phyloP scores from a whole-genome alignment of 2,888 invertebrate genomes.

The Invenusta paracnida region DNA sequence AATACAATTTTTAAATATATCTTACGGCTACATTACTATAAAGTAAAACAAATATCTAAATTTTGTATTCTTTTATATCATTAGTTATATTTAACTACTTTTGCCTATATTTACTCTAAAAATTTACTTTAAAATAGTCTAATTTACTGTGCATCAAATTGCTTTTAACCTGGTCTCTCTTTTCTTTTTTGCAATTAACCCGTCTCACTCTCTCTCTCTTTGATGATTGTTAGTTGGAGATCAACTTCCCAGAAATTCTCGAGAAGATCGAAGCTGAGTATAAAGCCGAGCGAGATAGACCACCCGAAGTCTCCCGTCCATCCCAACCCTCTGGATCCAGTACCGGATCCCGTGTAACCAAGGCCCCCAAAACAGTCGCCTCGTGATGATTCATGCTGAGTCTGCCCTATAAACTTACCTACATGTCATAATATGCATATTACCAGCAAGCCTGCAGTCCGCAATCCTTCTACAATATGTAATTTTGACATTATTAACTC shows the following conservation, averaged over 20 bases:
- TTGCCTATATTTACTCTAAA: too few species aligned
- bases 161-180: neutral
- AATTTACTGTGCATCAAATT: too few species aligned
- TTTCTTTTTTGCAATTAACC: neutral
- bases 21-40: too few species aligned
- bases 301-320: constrained; percentile 38
- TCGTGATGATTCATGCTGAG: neutral
- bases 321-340: neutral
- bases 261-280: constrained; percentile 59
- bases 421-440: too few species aligned
- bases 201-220: neutral
- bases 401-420: neutral
- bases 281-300: constrained; percentile 56
- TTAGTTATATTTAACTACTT: too few species aligned
- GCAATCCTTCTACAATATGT: too few species aligned
- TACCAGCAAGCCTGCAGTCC: too few species aligned
- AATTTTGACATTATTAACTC: too few species aligned
- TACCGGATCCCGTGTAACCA: neutral
- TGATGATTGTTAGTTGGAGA: constrained; percentile 39
- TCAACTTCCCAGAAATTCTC: constrained; percentile 8
- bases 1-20: too few species aligned
- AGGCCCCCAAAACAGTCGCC: neutral
- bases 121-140: too few species aligned
- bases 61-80: too few species aligned
- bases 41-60: too few species aligned